Conservation (phyloP, 1,140 invertebrate species). For the Reticulitermes speratus region DNA sequence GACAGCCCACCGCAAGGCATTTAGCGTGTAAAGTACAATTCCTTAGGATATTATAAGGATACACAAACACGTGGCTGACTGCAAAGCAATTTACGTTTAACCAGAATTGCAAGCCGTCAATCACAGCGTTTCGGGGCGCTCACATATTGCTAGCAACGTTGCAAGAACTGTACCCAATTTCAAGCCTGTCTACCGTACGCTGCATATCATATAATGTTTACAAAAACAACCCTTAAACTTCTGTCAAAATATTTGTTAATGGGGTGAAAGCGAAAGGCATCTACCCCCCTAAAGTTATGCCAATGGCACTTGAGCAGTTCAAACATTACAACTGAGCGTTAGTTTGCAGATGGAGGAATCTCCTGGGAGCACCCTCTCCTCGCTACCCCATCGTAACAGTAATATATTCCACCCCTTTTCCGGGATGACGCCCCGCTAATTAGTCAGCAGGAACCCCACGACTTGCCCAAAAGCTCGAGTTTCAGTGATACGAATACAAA, state of each 20-base stretch:
- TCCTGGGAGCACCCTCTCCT: neutral
- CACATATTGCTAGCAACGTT: no score
- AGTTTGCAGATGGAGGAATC: neutral
- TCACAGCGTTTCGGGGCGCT: no score
- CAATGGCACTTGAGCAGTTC: neutral
- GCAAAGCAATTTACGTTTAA: no score
- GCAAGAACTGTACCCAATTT: no score
- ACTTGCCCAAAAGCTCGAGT: neutral
- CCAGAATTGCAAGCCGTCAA: no score
- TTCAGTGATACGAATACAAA: slow-evolving; percentile 3
- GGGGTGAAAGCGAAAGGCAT: neutral
- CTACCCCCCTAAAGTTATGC: neutral
- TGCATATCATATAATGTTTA: neutral
- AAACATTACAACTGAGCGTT: neutral
- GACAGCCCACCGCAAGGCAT: no score
- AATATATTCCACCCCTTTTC: neutral
- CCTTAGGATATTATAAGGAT: no score
- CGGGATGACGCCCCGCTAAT: slow-evolving; percentile 1
- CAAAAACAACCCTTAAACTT: neutral
- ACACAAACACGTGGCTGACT: no score
- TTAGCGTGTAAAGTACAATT: no score
- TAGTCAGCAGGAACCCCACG: neutral
- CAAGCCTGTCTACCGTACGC: no score
- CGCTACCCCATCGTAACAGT: neutral
- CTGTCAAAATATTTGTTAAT: neutral